Evolutionary conservation across 2,888 invertebrate genomes (phyloP).

Genomic region (Nebria salina): DNA sequence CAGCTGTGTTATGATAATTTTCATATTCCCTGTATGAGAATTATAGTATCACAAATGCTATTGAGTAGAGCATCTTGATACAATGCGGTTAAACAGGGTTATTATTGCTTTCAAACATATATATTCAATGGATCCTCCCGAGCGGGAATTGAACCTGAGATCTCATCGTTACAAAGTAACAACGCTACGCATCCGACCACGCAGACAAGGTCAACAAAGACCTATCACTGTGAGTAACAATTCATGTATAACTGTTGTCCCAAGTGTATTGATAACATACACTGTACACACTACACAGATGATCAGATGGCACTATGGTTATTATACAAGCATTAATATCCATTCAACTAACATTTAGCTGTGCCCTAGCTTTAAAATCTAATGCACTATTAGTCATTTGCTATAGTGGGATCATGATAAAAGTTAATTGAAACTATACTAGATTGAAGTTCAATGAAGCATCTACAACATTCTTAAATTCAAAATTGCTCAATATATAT

Average conservation of each 20-base stretch:
- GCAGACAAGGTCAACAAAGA: constrained; percentile 2
- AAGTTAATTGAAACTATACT: not conserved
- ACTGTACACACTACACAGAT: constrained; percentile 7
- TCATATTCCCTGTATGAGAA: constrained; percentile 11
- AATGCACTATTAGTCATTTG: constrained; percentile 4
- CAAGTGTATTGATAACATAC: constrained; percentile 22
- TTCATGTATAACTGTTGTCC: constrained; percentile 25
- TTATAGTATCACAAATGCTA: constrained; percentile 7
- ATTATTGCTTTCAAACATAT: no score
- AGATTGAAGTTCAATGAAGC: no score
- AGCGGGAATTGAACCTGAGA: constrained; percentile 17
- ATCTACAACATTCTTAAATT: no score
- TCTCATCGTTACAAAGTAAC: constrained; percentile 9
- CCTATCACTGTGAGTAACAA: constrained; percentile 15
- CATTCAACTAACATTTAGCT: not conserved
- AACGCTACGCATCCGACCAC: constrained; percentile 7
- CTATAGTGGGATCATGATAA: constrained; percentile 15
- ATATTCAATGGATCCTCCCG: not conserved
- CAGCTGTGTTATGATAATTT: constrained; percentile 18
- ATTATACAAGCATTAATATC: constrained; percentile 11
- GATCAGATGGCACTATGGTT: not conserved
- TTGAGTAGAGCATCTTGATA: not conserved
- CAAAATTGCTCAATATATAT: no score
- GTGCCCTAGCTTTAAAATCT: not conserved
- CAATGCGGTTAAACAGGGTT: constrained; percentile 17